Evolutionary conservation across 2,113 vertebrate genomes (phyloP).

Genomic region (Antennarius striatus): DNA sequence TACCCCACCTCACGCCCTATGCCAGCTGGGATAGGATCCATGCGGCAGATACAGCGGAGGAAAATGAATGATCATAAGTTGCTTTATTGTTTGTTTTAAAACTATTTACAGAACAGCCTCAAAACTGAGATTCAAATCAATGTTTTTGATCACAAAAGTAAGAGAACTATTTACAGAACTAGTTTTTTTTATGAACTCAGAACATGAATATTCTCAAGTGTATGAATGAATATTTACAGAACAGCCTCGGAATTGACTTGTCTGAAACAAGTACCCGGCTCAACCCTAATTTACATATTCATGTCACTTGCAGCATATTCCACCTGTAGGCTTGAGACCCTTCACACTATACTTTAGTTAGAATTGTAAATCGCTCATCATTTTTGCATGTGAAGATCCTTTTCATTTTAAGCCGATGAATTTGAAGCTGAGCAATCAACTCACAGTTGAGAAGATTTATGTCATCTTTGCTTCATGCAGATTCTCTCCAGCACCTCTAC

Average conservation of each 20-base stretch:
- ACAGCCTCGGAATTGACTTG: no score
- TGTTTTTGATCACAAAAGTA: no score
- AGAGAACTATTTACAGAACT: no score
- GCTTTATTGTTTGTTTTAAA: no score
- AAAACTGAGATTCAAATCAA: no score
- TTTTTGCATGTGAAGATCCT: slow-evolving; percentile 22
- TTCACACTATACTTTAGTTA: not conserved
- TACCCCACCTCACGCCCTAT: no score
- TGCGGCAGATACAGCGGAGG: not conserved
- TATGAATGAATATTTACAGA: no score
- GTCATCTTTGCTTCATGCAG: slow-evolving; percentile 12
- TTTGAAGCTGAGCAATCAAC: slow-evolving; percentile 34
- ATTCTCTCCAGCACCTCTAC: slow-evolving; percentile 1
- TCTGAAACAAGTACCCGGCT: no score
- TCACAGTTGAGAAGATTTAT: slow-evolving; percentile 4
- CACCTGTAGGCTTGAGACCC: slow-evolving; percentile 7
- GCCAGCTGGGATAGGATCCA: not conserved
- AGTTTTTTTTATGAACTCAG: no score
- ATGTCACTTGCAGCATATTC: slow-evolving; percentile 9
- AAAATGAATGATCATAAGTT: no score
- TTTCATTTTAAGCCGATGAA: slow-evolving; percentile 37
- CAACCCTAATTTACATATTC: slow-evolving; percentile 17
- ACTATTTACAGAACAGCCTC: no score
- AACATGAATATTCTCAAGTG: no score
- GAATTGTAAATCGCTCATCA: slow-evolving; percentile 14